Conservation (phyloP, 2,797 vertebrate genomes). For the Lepidocolaptes lacrymiger region DNA sequence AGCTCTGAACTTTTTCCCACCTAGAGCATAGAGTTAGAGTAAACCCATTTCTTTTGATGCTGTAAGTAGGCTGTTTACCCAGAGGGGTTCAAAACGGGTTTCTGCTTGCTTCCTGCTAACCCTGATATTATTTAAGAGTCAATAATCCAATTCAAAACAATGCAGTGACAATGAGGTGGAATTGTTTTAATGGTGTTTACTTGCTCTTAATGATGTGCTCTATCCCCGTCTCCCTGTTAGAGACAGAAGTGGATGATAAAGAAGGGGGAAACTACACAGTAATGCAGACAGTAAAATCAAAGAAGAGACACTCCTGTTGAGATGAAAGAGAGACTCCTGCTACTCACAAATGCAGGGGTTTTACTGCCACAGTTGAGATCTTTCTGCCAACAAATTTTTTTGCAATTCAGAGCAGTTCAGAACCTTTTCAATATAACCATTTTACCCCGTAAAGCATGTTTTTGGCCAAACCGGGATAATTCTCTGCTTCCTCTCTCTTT, state of each 20-base stretch:
- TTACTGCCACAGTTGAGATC: not conserved
- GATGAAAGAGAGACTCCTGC: constrained; percentile 22
- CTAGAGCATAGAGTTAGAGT: not conserved
- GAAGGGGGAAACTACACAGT: not conserved
- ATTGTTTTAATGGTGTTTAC: constrained; percentile 17
- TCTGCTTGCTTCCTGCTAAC: not conserved
- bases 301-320: constrained; percentile 10
- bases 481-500: not conserved
- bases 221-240: not conserved
- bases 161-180: not conserved
- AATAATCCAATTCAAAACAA: constrained; percentile 35
- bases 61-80: not conserved
- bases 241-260: not conserved
- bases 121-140: constrained; percentile 20
- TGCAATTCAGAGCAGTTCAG: not conserved
- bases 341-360: not conserved
- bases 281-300: constrained; percentile 40
- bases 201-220: constrained; percentile 28
- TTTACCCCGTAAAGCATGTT: constrained; percentile 4
- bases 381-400: not conserved
- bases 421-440: not conserved
- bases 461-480: not conserved
- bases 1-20: not conserved
- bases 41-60: not conserved
- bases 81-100: not conserved